Evolutionary conservation across 2,888 invertebrate species (phyloP).

Genomic region (Machimus rusticus): DNA sequence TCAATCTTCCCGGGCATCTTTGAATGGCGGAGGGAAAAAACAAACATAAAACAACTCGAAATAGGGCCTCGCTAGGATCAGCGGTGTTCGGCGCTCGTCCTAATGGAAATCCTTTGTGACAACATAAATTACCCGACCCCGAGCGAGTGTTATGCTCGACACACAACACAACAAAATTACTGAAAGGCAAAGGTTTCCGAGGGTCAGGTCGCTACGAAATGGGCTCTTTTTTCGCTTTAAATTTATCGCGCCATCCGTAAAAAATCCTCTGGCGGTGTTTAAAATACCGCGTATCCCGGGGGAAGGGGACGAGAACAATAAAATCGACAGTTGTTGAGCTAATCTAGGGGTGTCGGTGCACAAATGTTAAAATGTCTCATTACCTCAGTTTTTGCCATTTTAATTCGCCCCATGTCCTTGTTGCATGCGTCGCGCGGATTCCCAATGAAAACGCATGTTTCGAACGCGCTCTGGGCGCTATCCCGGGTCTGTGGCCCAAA

Average conservation of each 20-base stretch:
- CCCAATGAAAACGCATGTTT: slow-evolving; percentile 35
- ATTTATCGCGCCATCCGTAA: slow-evolving; percentile 2
- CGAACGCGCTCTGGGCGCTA: not conserved
- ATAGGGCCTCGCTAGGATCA: slow-evolving; percentile 3
- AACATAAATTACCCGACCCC: slow-evolving; percentile 47
- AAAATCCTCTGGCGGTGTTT: slow-evolving; percentile 6
- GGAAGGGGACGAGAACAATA: slow-evolving; percentile 10
- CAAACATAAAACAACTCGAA: slow-evolving; percentile 10
- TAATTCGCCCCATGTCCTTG: slow-evolving; percentile 18
- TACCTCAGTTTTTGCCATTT: slow-evolving; percentile 23
- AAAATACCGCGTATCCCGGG: not conserved
- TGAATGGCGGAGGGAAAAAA: not conserved
- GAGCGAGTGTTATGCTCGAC: slow-evolving; percentile 41
- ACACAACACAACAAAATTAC: slow-evolving; percentile 38
- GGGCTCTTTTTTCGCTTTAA: slow-evolving; percentile 1
- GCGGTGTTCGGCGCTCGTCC: slow-evolving; percentile 10
- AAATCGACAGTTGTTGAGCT: slow-evolving; percentile 48
- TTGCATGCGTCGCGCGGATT: slow-evolving; percentile 28
- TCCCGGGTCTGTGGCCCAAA: not conserved
- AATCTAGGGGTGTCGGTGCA: slow-evolving; percentile 47
- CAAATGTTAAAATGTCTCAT: slow-evolving; percentile 48
- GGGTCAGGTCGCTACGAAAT: slow-evolving; percentile 33
- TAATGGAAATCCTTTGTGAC: slow-evolving; percentile 49
- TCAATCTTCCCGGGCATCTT: slow-evolving; percentile 7
- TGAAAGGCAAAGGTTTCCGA: slow-evolving; percentile 29